phyloP scores from a whole-genome alignment of 2,888 invertebrate genomes.

The Cheiracanthium punctorium region DNA sequence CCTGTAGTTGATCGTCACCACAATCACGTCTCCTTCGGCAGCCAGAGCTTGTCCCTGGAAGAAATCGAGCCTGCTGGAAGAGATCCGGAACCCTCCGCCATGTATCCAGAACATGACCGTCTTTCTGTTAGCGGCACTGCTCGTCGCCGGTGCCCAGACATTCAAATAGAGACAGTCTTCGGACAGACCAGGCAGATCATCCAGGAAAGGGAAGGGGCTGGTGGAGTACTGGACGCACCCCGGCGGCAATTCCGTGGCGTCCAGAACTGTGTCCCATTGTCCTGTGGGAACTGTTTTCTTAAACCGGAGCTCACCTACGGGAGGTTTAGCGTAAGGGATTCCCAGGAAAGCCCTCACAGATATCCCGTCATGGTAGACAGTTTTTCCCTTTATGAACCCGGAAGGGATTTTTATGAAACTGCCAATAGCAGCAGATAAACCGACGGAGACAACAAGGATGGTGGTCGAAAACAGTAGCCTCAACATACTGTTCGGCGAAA shows the following conservation, averaged over 20 bases:
- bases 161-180: constrained; percentile 54
- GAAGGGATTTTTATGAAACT: background rate
- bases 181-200: background rate
- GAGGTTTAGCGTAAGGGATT: constrained; percentile 38
- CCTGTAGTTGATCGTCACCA: constrained; percentile 44
- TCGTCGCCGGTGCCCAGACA: constrained; percentile 14
- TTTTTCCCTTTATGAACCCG: constrained; percentile 16
- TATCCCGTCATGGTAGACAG: background rate
- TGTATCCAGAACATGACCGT: constrained; percentile 54
- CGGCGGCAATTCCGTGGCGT: background rate
- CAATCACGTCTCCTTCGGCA: constrained; percentile 39
- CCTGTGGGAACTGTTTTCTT: constrained; percentile 10
- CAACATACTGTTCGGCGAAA: too few relatives aligned
- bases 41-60: constrained; percentile 25
- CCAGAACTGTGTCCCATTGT: constrained; percentile 6
- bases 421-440: too few relatives aligned
- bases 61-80: constrained; percentile 8
- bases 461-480: too few relatives aligned
- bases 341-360: constrained; percentile 23
- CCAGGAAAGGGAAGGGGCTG: constrained; percentile 22
- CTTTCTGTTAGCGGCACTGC: background rate
- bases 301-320: constrained; percentile 24
- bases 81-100: constrained; percentile 39
- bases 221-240: constrained; percentile 22
- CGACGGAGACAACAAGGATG: too few relatives aligned